These are phyloP conservation scores for Ancistrus triradiatus DNA, from an alignment of 2,113 vertebrate species.

Conservation along the genomic window DNA sequence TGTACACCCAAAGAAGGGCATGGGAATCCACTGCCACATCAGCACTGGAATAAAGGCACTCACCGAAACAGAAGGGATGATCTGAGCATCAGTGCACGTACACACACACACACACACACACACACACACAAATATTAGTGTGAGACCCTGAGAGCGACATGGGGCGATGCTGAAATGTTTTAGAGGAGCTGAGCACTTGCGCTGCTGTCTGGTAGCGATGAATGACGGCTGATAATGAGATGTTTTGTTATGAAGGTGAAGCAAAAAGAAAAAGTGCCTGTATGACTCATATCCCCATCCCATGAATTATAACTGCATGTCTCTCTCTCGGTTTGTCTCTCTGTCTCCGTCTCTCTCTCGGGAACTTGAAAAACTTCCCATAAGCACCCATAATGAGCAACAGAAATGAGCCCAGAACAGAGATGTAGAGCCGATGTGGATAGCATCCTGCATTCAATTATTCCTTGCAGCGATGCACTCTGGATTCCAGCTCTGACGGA, in stretches of 20 bases:
- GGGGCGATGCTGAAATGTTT: conserved; percentile 44
- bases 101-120: background rate
- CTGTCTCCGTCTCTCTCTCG: conserved; percentile 51
- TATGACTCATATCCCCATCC: conserved; percentile 71
- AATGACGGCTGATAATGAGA: conserved; percentile 64
- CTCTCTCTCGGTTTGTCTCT: conserved; percentile 40
- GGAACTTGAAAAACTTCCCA: conserved; percentile 42
- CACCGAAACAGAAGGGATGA: background rate
- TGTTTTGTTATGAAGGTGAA: conserved; percentile 66
- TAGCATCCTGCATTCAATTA: conserved; percentile 17
- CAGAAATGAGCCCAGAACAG: conserved; percentile 27
- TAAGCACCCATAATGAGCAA: conserved; percentile 38
- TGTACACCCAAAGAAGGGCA: background rate
- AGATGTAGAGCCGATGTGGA: conserved; percentile 22
- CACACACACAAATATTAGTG: conserved; percentile 12
- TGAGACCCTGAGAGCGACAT: conserved; percentile 18
- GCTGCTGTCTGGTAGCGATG: conserved; percentile 55
- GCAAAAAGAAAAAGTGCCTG: conserved; percentile 60
- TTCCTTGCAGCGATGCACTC: conserved; percentile 2
- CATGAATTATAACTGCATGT: conserved; percentile 46
- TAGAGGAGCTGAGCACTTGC: conserved; percentile 43
- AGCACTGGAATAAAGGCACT: background rate
- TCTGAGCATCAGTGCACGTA: background rate
- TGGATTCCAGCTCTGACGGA: background rate
- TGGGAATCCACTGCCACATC: background rate